A percentile compares a stretch with the other conserved stretches of the same genome.
phyloP scores from a whole-genome alignment of 2,888 invertebrate genomes.

The Antitype chi region DNA sequence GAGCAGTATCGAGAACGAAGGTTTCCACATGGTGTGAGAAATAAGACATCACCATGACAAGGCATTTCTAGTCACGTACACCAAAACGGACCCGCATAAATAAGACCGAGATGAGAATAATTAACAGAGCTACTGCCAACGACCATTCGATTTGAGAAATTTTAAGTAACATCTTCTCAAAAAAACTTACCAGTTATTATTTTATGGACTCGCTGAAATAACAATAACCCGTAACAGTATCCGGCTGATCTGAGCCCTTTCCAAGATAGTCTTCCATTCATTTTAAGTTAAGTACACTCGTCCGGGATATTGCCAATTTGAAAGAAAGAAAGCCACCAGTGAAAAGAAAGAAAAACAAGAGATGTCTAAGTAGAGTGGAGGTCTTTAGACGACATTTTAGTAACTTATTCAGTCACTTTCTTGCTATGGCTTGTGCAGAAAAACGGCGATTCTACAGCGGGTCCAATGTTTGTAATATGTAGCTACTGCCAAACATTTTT shows the following conservation, averaged over 20 bases:
- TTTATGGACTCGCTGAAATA: too few species aligned
- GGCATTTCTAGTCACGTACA: constrained; percentile 36
- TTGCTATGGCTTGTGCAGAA: not conserved
- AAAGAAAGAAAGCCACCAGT: not conserved
- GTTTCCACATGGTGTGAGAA: constrained; percentile 25
- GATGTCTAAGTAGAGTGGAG: not conserved
- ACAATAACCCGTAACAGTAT: too few species aligned
- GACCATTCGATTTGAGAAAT: not conserved
- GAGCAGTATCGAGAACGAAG: constrained; percentile 15
- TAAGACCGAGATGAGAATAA: constrained; percentile 20
- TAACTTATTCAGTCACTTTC: not conserved
- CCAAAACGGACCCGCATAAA: constrained; percentile 19
- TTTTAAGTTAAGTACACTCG: not conserved
- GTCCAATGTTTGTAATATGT: not conserved
- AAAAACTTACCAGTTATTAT: not conserved
- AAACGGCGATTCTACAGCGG: not conserved
- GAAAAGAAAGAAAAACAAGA: not conserved
- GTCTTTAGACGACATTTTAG: not conserved
- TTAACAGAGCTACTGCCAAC: not conserved
- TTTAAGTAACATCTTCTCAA: too few species aligned
- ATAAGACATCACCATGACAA: constrained; percentile 35
- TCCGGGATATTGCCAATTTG: constrained; percentile 17
- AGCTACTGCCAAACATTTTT: not conserved
- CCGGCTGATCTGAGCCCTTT: not conserved
- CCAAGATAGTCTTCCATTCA: not conserved